These are phyloP conservation scores for Mirza zaza DNA, from an alignment of 2,113 vertebrate genomes.

Conservation along the genomic window DNA sequence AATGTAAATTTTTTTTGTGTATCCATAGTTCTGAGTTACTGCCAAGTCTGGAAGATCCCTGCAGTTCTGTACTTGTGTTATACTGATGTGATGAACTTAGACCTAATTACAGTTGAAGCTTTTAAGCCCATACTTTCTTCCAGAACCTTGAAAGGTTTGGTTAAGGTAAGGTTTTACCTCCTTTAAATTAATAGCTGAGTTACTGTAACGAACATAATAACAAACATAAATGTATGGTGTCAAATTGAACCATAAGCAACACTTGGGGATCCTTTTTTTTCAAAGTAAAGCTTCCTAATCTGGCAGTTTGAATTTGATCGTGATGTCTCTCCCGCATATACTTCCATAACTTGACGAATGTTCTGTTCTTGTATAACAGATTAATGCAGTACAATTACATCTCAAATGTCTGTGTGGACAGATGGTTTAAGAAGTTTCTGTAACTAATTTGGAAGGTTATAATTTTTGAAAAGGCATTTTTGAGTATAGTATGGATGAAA, in stretches of 20 bases:
- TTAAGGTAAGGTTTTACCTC: conserved; percentile 86
- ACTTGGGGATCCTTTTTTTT: neutral
- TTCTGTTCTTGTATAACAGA: neutral
- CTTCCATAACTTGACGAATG: neutral
- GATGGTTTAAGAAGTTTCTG: neutral
- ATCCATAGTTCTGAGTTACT: conserved; percentile 91
- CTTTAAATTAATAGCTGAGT: neutral
- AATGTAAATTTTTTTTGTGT: neutral
- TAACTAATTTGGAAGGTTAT: neutral
- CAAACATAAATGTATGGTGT: neutral
- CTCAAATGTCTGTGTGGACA: neutral
- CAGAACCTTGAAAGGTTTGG: conserved; percentile 81
- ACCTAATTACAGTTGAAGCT: conserved; percentile 90
- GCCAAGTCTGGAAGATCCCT: conserved; percentile 91
- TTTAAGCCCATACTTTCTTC: conserved; percentile 89
- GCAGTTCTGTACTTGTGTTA: conserved; percentile 93
- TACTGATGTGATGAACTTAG: conserved; percentile 90
- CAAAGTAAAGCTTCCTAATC: neutral
- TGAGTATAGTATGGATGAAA: neutral
- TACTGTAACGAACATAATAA: neutral
- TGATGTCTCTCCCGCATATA: rapidly evolving
- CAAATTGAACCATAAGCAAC: neutral
- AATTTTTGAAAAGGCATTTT: neutral
- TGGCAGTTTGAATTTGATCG: neutral
- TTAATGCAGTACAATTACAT: rapidly evolving